Percentiles rank a stretch among this genome's conserved stretches.
phyloP scores from a whole-genome alignment of 2,113 vertebrate species.

The Scatophagus argus region DNA sequence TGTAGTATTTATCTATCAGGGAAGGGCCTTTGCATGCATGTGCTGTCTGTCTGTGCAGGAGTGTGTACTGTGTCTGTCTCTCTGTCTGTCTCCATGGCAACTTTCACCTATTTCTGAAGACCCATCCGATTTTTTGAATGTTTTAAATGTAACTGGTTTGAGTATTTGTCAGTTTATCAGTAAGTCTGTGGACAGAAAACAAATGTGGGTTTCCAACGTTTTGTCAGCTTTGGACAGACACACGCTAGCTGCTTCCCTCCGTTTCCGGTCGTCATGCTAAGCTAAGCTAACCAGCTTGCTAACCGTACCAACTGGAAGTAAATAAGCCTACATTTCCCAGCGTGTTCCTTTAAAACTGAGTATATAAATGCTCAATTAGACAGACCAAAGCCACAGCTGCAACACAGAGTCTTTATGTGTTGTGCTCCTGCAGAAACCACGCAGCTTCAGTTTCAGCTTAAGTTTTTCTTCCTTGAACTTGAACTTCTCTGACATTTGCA shows the following conservation, averaged over 20 bases:
- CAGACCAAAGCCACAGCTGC: conserved; percentile 30
- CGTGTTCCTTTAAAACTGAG: neutral
- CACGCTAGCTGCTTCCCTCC: neutral
- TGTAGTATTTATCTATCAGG: conserved; percentile 70
- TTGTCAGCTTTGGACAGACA: too few species aligned
- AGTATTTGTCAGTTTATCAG: too few species aligned
- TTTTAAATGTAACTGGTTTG: too few species aligned
- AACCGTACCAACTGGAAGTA: too few species aligned
- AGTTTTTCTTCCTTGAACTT: conserved; percentile 33
- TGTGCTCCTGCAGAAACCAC: neutral
- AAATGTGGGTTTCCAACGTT: too few species aligned
- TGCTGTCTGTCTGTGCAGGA: conserved; percentile 1
- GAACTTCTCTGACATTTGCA: conserved; percentile 53
- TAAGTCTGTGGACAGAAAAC: too few species aligned
- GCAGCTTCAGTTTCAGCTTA: conserved; percentile 11
- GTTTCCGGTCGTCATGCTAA: neutral
- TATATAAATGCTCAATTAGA: neutral
- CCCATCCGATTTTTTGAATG: neutral
- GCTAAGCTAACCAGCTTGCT: too few species aligned
- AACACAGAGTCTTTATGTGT: neutral
- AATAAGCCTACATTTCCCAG: neutral
- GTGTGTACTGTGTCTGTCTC: conserved; percentile 35
- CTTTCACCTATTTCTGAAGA: neutral
- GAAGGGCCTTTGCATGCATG: conserved; percentile 5
- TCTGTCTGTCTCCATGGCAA: conserved; percentile 33